phyloP scores from a whole-genome alignment of 2,113 vertebrate species.

The Python bivittatus region DNA sequence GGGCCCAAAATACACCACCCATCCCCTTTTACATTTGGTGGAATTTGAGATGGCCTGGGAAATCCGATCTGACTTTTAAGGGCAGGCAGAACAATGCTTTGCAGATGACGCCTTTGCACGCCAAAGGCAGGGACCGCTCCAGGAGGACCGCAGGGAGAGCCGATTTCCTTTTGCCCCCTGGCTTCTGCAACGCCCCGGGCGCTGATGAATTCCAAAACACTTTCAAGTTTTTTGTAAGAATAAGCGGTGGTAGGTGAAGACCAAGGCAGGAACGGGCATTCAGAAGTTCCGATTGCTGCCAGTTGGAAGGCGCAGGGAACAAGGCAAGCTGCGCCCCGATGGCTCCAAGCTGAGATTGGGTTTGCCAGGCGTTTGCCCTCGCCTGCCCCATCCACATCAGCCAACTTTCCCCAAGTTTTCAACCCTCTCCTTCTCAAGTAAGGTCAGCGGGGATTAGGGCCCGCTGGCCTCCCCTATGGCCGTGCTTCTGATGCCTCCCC shows the following conservation, averaged over 20 bases:
- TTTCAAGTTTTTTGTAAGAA: neutral
- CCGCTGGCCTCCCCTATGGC: accelerated
- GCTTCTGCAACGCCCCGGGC: neutral
- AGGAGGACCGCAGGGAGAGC: neutral
- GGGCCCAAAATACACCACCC: constrained; percentile 49
- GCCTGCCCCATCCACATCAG: neutral
- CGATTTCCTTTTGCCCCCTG: neutral
- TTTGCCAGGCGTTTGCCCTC: neutral
- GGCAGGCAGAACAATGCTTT: constrained; percentile 45
- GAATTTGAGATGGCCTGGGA: constrained; percentile 30
- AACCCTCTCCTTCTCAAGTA: neutral
- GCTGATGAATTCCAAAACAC: too few species aligned
- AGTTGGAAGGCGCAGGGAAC: too few species aligned
- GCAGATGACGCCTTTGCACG: accelerated
- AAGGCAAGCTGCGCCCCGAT: accelerated
- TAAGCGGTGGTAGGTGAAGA: neutral
- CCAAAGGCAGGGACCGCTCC: neutral
- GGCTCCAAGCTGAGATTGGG: too few species aligned
- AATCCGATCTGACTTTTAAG: neutral
- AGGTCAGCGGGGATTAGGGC: neutral
- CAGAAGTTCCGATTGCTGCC: neutral
- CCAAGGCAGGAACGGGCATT: neutral
- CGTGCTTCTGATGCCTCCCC: neutral
- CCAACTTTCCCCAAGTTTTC: neutral
- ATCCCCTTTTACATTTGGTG: neutral